A percentile compares a stretch with the other conserved stretches of the same genome.
phyloP scores from a whole-genome alignment of 1,140 invertebrate genomes.

The Thrips palmi region DNA sequence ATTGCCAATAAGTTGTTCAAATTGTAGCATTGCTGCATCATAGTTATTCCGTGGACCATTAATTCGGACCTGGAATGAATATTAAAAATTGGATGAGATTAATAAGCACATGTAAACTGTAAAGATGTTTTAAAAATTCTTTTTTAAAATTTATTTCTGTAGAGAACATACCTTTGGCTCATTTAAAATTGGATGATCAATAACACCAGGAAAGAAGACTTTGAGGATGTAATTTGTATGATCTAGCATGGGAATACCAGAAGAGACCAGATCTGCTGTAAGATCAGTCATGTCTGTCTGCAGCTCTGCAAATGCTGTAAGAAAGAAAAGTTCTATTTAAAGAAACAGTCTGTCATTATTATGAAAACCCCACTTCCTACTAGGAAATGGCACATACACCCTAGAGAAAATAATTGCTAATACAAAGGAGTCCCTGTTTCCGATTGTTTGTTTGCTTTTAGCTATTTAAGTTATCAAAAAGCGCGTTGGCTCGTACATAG shows the following conservation, averaged over 20 bases:
- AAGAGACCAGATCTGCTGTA: conserved; percentile 85
- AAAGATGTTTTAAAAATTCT: background rate
- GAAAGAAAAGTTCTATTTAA: conserved; percentile 12
- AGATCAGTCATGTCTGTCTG: conserved; percentile 99
- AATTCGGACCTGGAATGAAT: conserved; percentile 33
- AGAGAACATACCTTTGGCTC: conserved; percentile 43
- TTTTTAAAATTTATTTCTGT: background rate
- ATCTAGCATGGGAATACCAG: conserved; percentile 88
- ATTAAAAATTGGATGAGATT: conserved; percentile 13
- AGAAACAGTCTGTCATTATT: conserved; percentile 8
- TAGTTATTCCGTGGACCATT: conserved; percentile 70
- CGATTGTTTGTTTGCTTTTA: too few relatives aligned
- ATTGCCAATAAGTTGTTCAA: conserved; percentile 83
- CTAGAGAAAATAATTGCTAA: too few relatives aligned
- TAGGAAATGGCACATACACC: too few relatives aligned
- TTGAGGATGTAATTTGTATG: conserved; percentile 96
- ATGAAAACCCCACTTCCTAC: conserved; percentile 1
- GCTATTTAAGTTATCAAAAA: too few relatives aligned
- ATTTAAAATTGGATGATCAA: conserved; percentile 78
- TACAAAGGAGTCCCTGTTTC: too few relatives aligned
- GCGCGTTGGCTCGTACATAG: too few relatives aligned
- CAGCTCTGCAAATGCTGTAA: conserved; percentile 85
- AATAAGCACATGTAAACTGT: conserved; percentile 1
- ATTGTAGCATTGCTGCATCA: conserved; percentile 84
- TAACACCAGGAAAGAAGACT: conserved; percentile 91